These are phyloP conservation scores for Vimba vimba DNA, from an alignment of 2,113 vertebrate genomes.

Conservation along the genomic window DNA sequence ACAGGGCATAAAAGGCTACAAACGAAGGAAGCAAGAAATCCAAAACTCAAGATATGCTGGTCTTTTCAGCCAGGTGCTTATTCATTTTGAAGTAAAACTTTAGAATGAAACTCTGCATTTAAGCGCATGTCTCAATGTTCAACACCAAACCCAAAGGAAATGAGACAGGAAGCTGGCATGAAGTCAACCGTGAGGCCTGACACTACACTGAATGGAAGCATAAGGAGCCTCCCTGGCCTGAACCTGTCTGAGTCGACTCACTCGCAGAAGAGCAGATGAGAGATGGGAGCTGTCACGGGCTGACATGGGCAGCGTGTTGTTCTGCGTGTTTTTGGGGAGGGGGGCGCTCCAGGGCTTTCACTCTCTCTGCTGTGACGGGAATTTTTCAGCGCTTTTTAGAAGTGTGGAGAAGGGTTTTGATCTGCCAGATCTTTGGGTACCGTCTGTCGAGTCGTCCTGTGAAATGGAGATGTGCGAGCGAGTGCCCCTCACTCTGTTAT, in stretches of 20 bases:
- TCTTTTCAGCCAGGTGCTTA: background rate
- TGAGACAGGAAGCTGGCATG: background rate
- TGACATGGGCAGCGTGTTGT: slow-evolving; percentile 3
- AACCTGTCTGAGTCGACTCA: slow-evolving; percentile 15
- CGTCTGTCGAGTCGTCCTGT: slow-evolving; percentile 13
- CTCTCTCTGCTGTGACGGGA: slow-evolving; percentile 28
- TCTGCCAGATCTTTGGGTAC: slow-evolving; percentile 52
- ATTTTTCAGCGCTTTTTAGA: slow-evolving; percentile 35
- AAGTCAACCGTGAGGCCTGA: background rate
- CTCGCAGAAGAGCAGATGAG: slow-evolving; percentile 3
- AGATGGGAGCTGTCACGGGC: slow-evolving; percentile 12
- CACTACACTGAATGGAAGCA: background rate
- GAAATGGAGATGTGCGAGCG: slow-evolving; percentile 38
- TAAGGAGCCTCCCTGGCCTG: slow-evolving; percentile 25
- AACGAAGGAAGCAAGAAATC: background rate
- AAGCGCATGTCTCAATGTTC: slow-evolving; percentile 5
- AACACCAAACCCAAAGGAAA: slow-evolving; percentile 17
- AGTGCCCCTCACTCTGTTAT: slow-evolving; percentile 31
- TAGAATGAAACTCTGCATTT: background rate
- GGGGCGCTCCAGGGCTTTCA: slow-evolving; percentile 26
- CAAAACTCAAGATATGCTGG: background rate
- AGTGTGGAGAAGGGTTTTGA: slow-evolving; percentile 50
- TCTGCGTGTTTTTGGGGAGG: background rate
- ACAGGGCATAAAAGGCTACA: background rate
- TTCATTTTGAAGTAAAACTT: background rate